phyloP scores from a whole-genome alignment of 2,113 vertebrate genomes.

The Cercopithecus mona region DNA sequence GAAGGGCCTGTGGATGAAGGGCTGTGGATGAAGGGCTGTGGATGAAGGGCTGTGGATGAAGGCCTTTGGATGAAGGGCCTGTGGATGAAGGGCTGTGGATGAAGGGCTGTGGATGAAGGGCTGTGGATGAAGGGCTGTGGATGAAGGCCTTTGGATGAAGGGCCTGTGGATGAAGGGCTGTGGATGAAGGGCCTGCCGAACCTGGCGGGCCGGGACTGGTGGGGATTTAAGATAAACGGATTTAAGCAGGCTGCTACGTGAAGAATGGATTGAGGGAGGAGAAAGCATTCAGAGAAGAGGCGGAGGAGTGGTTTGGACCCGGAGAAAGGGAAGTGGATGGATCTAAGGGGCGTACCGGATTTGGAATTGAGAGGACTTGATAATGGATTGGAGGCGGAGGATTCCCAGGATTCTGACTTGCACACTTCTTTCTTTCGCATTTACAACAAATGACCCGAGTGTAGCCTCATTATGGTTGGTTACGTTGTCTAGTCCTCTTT shows the following conservation, averaged over 20 bases:
- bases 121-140: no score
- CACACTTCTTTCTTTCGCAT: background rate
- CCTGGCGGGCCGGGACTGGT: background rate
- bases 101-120: no score
- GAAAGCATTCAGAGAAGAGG: background rate
- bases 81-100: no score
- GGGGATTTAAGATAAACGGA: background rate
- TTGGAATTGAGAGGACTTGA: background rate
- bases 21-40: no score
- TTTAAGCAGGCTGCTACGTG: background rate
- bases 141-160: no score
- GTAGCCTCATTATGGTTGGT: background rate
- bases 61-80: no score
- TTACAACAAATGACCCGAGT: background rate
- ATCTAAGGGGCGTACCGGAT: background rate
- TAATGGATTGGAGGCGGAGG: background rate
- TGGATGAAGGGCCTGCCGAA: background rate
- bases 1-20: no score
- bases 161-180: no score
- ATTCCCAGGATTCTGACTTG: background rate
- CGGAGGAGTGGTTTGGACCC: no score
- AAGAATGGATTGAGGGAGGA: background rate
- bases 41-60: no score
- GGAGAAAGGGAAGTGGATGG: background rate
- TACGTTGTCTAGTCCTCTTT: fast-evolving